These are phyloP conservation scores for Lasioglossum oenotherae DNA, from an alignment of 2,888 invertebrate species.

Conservation along the genomic window DNA sequence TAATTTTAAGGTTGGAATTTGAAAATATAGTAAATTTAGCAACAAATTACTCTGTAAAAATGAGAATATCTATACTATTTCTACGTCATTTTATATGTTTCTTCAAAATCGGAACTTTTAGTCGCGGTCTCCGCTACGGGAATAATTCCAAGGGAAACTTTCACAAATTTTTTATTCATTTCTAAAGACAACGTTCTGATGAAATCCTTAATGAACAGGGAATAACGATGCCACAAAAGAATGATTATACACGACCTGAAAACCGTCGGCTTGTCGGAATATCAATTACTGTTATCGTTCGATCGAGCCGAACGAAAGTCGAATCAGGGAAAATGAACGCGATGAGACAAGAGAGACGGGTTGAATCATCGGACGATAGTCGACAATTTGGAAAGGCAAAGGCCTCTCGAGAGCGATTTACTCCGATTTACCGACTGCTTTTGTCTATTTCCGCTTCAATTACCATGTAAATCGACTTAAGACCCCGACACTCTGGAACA, in stretches of 20 bases:
- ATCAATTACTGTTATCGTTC: neutral
- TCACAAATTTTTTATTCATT: neutral
- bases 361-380: conserved; percentile 47
- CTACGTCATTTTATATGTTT: no score
- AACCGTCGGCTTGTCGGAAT: neutral
- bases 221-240: neutral
- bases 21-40: no score
- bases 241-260: neutral
- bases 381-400: conserved; percentile 37
- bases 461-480: conserved; percentile 67
- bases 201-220: neutral
- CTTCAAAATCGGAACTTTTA: no score
- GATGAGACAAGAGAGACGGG: neutral
- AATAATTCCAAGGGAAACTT: neutral
- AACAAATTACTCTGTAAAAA: no score
- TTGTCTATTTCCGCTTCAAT: conserved; percentile 63
- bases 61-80: no score
- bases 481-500: conserved; percentile 42
- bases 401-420: conserved; percentile 46
- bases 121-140: neutral
- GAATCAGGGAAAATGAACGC: conserved; percentile 20
- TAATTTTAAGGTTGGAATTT: no score
- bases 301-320: conserved; percentile 1
- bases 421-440: conserved; percentile 49
- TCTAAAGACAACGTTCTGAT: neutral